These are phyloP conservation scores for Spermophilus dauricus DNA, from an alignment of 2,113 vertebrate genomes.

Conservation along the genomic window DNA sequence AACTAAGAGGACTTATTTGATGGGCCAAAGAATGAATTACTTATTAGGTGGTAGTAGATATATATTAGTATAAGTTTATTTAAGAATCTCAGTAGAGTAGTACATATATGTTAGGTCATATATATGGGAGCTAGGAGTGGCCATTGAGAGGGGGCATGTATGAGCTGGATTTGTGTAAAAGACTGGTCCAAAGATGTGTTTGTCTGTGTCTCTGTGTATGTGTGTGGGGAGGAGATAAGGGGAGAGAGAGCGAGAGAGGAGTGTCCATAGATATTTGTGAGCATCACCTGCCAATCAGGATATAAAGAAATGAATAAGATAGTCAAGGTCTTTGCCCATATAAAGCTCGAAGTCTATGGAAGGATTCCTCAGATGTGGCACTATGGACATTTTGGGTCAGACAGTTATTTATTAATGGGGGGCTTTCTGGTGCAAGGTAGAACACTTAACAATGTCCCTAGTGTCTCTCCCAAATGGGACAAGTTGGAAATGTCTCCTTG, in stretches of 20 bases:
- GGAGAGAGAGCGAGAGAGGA: no score
- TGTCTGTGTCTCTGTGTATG: not conserved
- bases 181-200: not conserved
- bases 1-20: not conserved
- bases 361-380: not conserved
- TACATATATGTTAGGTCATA: not conserved
- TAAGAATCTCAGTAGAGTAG: not conserved
- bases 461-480: not conserved
- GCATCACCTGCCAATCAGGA: no score
- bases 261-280: not conserved
- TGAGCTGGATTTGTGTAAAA: not conserved
- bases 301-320: not conserved
- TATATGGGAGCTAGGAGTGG: not conserved
- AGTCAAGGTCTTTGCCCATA: not conserved
- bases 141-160: not conserved
- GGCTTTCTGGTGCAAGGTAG: rapidly evolving
- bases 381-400: not conserved
- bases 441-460: not conserved
- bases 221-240: not conserved
- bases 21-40: not conserved
- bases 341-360: not conserved
- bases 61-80: not conserved
- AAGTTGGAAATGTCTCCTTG: not conserved
- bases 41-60: not conserved
- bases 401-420: not conserved